phyloP scores from a whole-genome alignment of 2,888 invertebrate genomes.

The Peribatodes rhomboidaria region DNA sequence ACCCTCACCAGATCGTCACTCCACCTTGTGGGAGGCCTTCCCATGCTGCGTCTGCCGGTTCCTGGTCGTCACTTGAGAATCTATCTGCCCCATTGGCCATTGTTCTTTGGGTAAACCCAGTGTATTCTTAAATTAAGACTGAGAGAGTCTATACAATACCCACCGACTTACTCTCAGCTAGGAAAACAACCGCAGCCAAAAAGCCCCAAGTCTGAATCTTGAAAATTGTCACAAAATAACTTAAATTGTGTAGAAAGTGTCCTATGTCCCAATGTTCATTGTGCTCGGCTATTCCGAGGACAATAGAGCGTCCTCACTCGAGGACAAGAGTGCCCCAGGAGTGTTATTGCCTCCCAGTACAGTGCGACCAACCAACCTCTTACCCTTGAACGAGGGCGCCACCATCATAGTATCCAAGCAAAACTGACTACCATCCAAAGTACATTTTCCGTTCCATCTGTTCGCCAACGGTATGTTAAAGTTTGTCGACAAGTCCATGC shows the following conservation, averaged over 20 bases:
- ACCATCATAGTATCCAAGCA: neutral
- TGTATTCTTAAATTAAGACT: no score
- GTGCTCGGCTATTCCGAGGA: constrained; percentile 6
- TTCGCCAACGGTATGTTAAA: neutral
- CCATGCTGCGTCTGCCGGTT: no score
- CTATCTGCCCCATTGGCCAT: no score
- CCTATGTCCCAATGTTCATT: constrained; percentile 15
- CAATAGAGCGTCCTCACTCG: constrained; percentile 26
- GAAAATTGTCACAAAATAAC: constrained; percentile 8
- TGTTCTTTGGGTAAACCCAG: no score
- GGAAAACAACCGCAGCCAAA: neutral
- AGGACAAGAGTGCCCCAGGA: constrained; percentile 31
- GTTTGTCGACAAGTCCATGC: constrained; percentile 19
- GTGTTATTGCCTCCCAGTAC: constrained; percentile 38
- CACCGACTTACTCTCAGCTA: neutral
- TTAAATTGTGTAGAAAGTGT: constrained; percentile 17
- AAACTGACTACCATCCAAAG: neutral
- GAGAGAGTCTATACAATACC: neutral
- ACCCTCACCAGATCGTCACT: no score
- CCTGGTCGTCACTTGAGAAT: no score
- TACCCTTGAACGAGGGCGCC: neutral
- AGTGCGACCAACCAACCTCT: neutral
- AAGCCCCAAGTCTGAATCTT: neutral
- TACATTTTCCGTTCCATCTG: neutral
- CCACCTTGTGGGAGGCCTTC: no score